Evolutionary conservation across 2,797 vertebrate species (phyloP).

Genomic region (Ctenopoma multispine): DNA sequence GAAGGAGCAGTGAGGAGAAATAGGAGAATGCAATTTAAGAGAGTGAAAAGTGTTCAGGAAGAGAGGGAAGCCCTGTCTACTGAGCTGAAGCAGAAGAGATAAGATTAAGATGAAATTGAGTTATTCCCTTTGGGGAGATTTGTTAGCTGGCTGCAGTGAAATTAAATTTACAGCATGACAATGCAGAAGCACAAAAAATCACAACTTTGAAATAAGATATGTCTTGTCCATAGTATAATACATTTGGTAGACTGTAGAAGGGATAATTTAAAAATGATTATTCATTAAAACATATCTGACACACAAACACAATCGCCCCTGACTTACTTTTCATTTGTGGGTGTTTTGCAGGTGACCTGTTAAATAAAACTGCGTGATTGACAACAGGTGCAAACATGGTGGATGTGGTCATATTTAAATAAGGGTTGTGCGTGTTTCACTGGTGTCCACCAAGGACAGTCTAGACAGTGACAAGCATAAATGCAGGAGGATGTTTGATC

Average conservation of each 20-base stretch:
- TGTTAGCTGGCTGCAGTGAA: slow-evolving; percentile 34
- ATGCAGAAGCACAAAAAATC: slow-evolving; percentile 25
- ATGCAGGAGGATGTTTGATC: too few species aligned
- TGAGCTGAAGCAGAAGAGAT: slow-evolving; percentile 62
- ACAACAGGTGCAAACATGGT: too few species aligned
- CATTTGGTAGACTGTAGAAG: background rate
- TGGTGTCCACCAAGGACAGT: too few species aligned
- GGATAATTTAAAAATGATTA: background rate
- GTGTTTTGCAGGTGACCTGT: too few species aligned
- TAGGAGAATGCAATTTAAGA: slow-evolving; percentile 34
- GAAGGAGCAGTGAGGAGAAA: slow-evolving; percentile 31
- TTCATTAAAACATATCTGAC: background rate
- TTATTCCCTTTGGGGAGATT: slow-evolving; percentile 48
- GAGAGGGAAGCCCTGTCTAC: slow-evolving; percentile 50
- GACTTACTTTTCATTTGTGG: too few species aligned
- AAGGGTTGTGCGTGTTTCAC: too few species aligned
- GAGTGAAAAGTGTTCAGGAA: slow-evolving; percentile 37
- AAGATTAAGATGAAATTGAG: slow-evolving; percentile 51
- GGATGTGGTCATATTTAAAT: too few species aligned
- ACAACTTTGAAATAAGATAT: slow-evolving; percentile 24
- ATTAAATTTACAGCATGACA: slow-evolving; percentile 44
- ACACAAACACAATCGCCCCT: background rate
- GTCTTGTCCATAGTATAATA: background rate
- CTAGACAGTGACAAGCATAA: too few species aligned
- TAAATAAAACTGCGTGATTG: too few species aligned